Evolutionary conservation across 2,888 invertebrate species (phyloP).

Genomic region (Lithosia quadra): DNA sequence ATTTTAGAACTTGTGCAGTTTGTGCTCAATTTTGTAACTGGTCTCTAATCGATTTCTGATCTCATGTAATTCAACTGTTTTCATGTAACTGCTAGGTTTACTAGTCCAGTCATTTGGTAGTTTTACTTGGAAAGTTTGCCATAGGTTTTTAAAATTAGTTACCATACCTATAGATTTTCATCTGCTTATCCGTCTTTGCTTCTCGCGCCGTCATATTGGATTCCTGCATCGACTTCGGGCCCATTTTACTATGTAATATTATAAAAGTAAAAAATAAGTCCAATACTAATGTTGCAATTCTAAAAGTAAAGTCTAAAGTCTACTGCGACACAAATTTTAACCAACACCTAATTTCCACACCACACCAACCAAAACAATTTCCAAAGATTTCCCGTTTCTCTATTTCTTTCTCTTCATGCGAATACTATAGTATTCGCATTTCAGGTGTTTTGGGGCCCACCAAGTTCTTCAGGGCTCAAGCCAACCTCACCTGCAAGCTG

Average conservation of each 20-base stretch:
- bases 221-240: too few relatives aligned
- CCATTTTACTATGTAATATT: too few relatives aligned
- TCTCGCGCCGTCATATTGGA: too few relatives aligned
- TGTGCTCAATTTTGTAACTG: not conserved
- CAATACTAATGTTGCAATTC: too few relatives aligned
- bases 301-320: too few relatives aligned
- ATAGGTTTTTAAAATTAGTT: not conserved
- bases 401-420: not conserved
- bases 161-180: not conserved
- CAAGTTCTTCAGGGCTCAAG: not conserved
- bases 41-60: not conserved
- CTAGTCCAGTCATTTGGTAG: not conserved
- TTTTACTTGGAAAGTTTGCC: not conserved
- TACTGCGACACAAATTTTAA: too few relatives aligned
- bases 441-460: not conserved
- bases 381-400: not conserved
- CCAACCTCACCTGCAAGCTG: not conserved
- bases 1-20: slow-evolving; percentile 5
- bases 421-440: not conserved
- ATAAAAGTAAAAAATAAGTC: too few relatives aligned
- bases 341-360: too few relatives aligned
- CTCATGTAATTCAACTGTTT: not conserved
- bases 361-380: too few relatives aligned
- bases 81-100: not conserved
- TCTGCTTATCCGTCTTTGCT: not conserved